Evolutionary conservation across 2,888 invertebrate species (phyloP).

Genomic region (Apamea anceps): DNA sequence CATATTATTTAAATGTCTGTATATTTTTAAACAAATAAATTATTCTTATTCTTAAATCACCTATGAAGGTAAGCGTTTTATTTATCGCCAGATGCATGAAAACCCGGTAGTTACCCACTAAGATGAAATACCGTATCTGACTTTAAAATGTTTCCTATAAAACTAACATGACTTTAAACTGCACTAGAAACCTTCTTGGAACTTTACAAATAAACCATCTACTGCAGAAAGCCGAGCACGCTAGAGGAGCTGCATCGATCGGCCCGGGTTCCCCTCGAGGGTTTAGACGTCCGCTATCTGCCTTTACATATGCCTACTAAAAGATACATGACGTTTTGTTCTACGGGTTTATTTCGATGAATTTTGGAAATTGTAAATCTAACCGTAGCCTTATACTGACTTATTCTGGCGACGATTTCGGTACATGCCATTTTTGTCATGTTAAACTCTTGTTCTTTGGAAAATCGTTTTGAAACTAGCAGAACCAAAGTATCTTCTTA

Average conservation of each 20-base stretch:
- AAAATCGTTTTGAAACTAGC: background rate
- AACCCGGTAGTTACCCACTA: background rate
- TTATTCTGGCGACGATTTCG: background rate
- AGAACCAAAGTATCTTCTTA: conserved; percentile 15
- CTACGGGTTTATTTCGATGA: background rate
- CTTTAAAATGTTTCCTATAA: background rate
- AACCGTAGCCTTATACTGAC: background rate
- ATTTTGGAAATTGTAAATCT: background rate
- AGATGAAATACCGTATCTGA: background rate
- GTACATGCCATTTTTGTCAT: background rate
- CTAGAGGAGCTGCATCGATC: conserved; percentile 81
- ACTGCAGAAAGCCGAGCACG: conserved; percentile 19
- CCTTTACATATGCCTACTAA: conserved; percentile 14
- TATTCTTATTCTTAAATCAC: background rate
- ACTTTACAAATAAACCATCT: conserved; percentile 35
- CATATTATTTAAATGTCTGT: too few species aligned
- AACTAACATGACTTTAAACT: background rate
- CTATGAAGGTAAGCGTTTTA: background rate
- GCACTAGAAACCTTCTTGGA: conserved; percentile 5
- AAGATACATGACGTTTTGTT: conserved; percentile 17
- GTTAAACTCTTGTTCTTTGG: background rate
- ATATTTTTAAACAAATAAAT: too few species aligned
- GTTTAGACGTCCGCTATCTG: conserved; percentile 35
- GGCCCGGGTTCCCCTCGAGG: conserved; percentile 74
- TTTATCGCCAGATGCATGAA: conserved; percentile 3